Conservation (phyloP, 2,113 vertebrate genomes). For the Pachyramphus minor region DNA sequence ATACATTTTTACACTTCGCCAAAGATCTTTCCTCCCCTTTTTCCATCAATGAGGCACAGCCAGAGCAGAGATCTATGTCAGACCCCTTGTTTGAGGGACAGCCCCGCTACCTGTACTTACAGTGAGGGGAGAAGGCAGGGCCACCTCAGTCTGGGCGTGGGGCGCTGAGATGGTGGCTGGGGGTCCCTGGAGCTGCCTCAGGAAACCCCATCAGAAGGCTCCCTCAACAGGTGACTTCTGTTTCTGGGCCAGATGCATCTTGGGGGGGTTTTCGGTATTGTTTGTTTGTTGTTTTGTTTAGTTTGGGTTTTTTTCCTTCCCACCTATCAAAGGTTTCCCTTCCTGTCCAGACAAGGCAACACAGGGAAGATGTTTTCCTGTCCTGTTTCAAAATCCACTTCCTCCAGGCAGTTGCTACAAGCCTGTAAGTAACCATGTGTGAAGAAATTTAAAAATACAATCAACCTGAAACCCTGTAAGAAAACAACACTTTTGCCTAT, state of each 20-base stretch:
- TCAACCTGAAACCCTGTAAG: not conserved
- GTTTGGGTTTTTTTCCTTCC: not conserved
- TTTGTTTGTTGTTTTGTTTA: not conserved
- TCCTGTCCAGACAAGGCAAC: not conserved
- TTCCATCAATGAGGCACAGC: fast-evolving
- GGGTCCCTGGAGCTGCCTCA: not conserved
- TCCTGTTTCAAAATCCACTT: not conserved
- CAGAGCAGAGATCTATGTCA: not conserved
- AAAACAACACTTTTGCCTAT: not conserved
- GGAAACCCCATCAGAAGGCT: not conserved
- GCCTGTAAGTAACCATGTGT: not conserved
- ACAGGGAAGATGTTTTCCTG: not conserved
- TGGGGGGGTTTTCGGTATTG: no score
- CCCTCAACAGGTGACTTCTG: no score
- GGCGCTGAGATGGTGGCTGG: not conserved
- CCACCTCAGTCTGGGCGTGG: fast-evolving
- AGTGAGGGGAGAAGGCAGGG: not conserved
- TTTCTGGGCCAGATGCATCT: not conserved
- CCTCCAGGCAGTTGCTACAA: not conserved
- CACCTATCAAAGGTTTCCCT: not conserved
- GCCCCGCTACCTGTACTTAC: no score
- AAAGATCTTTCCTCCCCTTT: not conserved
- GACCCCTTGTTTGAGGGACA: not conserved
- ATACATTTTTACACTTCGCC: not conserved
- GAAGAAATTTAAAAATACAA: not conserved